Evolutionary conservation across 1,140 invertebrate genomes (phyloP).

Genomic region (Drosophila pseudoananassae): DNA sequence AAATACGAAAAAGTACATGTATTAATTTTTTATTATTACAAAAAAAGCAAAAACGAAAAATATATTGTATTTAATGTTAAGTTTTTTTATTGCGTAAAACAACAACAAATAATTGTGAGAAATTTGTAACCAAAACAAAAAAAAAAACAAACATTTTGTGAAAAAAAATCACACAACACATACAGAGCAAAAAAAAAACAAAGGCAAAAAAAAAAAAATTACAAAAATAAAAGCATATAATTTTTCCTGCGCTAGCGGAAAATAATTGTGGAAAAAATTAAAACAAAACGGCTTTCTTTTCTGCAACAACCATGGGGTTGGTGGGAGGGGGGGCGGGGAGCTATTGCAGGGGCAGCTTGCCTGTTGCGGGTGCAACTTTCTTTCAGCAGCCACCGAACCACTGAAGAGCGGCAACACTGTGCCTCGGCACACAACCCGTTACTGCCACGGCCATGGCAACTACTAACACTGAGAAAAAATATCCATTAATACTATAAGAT

Average conservation of each 20-base stretch:
- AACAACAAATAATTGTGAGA: constrained; percentile 73
- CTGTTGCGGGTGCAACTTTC: constrained; percentile 74
- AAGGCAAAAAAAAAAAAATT: constrained; percentile 67
- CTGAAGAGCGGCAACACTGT: constrained; percentile 57
- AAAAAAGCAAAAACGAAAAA: constrained; percentile 56
- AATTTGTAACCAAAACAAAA: constrained; percentile 82
- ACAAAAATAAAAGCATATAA: constrained; percentile 79
- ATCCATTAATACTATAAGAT: too few relatives aligned
- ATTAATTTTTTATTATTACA: constrained; percentile 80
- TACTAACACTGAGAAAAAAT: constrained; percentile 11
- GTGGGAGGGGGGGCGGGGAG: not conserved
- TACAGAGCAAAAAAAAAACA: constrained; percentile 53
- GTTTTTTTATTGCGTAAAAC: constrained; percentile 79
- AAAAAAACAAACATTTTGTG: constrained; percentile 52
- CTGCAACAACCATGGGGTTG: constrained; percentile 16
- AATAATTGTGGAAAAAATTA: constrained; percentile 81
- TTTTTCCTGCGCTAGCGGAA: constrained; percentile 80
- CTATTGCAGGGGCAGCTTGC: constrained; percentile 5
- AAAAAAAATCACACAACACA: constrained; percentile 51
- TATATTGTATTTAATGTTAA: constrained; percentile 83
- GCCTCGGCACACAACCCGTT: constrained; percentile 25
- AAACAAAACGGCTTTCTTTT: constrained; percentile 80
- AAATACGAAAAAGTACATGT: constrained; percentile 71
- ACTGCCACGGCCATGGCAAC: constrained; percentile 47
- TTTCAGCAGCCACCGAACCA: constrained; percentile 58